Base-by-base conservation (phyloP, 2,888 invertebrate species). In the Hecatera dysodea region DNA sequence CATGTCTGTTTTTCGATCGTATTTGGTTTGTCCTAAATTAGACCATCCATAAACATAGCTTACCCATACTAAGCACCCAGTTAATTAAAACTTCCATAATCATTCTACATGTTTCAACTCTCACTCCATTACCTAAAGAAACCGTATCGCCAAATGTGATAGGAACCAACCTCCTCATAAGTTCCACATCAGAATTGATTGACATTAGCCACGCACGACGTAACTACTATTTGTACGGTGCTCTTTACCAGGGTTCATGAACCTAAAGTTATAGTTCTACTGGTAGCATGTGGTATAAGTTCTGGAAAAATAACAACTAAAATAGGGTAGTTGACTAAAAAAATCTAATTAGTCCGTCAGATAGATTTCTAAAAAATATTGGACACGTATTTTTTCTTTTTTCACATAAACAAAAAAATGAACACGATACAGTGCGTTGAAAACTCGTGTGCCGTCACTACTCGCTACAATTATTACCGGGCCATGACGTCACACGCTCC, bases 181-280 rank as follows among this genome's bases (percentile, higher is more conserved):
- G 79, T 64, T 79, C 67, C 82, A 78, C 52, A 77, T 72, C 67
- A 78, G 62, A 79, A 81, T 59, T 81, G 82, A 79, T 81, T 77
- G 67, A 53, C 82, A 81, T 77, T 27, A 68, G 29, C 78, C 50
- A 78, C 62, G 82, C 79, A 79, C 82, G 78, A 78, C 55, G 61
- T 81, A 60, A 67, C 72, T 72, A 72, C 65, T 81, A 81, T 68
- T 81, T 75, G 63, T 67, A 62, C 59, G 57, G 57, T 60, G 39
- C 56, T 66, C 66, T 67, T 67, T 59, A 27, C 36, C 69, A 81
- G 72, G 17, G 72, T 15, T 72, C 2, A 27, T 1, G 2, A 72
- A 72, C 68, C 42, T 27, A 19, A 33, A 27, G 6, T 27, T 36
- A 44, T 5, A 4, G 4, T 19, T 52, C 11, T 1, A 42, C 2